Percentiles rank a stretch among this genome's conserved stretches.
phyloP scores from a whole-genome alignment of 2,797 vertebrate species.

The Danio choprae region DNA sequence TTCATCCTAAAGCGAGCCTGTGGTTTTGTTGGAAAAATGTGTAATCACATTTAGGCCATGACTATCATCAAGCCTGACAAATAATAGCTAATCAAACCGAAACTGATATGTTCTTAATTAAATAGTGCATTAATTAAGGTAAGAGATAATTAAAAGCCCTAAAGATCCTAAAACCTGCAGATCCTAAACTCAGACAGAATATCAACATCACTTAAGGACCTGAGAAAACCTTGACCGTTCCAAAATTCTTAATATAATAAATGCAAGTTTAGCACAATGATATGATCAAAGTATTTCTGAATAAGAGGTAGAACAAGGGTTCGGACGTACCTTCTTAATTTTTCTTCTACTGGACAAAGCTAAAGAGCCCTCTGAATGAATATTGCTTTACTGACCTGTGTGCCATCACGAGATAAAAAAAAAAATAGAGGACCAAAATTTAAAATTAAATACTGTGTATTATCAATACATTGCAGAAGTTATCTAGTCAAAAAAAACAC shows the following conservation, averaged over 20 bases:
- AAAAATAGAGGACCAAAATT: not conserved
- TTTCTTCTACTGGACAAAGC: not conserved
- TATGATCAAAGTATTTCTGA: conserved; percentile 2
- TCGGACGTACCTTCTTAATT: conserved; percentile 7
- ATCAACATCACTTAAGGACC: not conserved
- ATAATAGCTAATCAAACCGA: conserved; percentile 4
- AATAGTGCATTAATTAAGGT: conserved; percentile 4
- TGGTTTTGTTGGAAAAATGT: conserved; percentile 1
- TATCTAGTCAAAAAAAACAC: not conserved
- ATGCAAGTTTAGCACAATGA: conserved; percentile 8
- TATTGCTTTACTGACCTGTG: conserved; percentile 35
- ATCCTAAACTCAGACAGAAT: not conserved
- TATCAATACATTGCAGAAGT: not conserved
- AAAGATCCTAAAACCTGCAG: not conserved
- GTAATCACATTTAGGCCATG: not conserved
- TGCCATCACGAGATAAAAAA: not conserved
- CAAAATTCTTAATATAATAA: not conserved
- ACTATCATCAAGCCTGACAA: not conserved
- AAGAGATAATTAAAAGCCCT: conserved; percentile 12
- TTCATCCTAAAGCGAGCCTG: not conserved
- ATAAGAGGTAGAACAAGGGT: conserved; percentile 38
- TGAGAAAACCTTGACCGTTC: conserved; percentile 21
- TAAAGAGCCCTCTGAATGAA: conserved; percentile 15
- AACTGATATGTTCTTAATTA: conserved; percentile 17
- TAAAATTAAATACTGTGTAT: not conserved